Percentiles rank a stretch among this genome's conserved stretches.
Evolutionary conservation across 2,888 invertebrate genomes (phyloP).

Genomic region (Globia sparganii): DNA sequence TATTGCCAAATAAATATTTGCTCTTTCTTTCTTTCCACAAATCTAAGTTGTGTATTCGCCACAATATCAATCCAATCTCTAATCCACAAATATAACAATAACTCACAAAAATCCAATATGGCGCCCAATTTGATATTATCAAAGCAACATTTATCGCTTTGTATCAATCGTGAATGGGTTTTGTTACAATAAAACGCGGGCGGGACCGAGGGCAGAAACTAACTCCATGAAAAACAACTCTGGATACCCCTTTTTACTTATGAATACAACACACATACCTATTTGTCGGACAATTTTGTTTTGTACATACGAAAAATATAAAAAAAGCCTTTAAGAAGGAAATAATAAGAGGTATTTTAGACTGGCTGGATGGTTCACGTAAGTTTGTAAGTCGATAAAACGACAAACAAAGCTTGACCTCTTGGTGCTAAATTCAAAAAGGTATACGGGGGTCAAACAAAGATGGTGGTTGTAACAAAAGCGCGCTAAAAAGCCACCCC

Average conservation of each 20-base stretch:
- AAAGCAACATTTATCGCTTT: constrained; percentile 48
- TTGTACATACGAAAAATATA: constrained; percentile 40
- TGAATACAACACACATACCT: constrained; percentile 71
- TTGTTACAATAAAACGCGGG: constrained; percentile 63
- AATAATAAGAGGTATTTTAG: constrained; percentile 55
- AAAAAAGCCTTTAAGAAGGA: constrained; percentile 47
- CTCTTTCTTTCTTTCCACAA: background rate
- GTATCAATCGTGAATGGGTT: constrained; percentile 55
- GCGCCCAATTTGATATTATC: constrained; percentile 56
- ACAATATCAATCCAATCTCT: background rate
- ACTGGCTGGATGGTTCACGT: constrained; percentile 42
- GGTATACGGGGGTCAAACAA: constrained; percentile 72
- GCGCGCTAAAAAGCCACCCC: constrained; percentile 86
- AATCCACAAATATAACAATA: constrained; percentile 15
- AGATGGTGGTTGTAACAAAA: constrained; percentile 79
- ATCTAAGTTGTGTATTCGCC: background rate
- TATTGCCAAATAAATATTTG: background rate
- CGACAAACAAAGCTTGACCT: constrained; percentile 73
- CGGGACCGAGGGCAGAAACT: constrained; percentile 59
- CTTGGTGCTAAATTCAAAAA: constrained; percentile 38
- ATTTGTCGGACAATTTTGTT: constrained; percentile 59
- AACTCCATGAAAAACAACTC: constrained; percentile 72
- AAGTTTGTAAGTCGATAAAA: constrained; percentile 74
- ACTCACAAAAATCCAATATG: constrained; percentile 49
- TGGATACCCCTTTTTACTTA: constrained; percentile 73